phyloP scores from a whole-genome alignment of 1,140 invertebrate genomes.

The Lepidostoma basale region DNA sequence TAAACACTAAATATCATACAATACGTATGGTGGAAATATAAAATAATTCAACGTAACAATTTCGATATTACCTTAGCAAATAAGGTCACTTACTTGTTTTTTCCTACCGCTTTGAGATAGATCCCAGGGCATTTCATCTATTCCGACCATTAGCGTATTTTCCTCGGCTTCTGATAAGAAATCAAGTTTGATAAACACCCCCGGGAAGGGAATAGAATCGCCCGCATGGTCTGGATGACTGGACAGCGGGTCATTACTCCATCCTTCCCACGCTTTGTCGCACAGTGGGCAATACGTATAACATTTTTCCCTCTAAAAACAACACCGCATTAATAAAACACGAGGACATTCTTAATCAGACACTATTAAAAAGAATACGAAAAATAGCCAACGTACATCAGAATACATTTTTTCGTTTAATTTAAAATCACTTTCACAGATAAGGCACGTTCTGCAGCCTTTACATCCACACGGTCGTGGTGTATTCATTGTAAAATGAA shows the following conservation, averaged over 20 bases:
- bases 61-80: no score
- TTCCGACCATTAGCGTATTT: slow-evolving; percentile 65
- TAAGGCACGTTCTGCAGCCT: slow-evolving; percentile 85
- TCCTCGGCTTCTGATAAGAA: slow-evolving; percentile 82
- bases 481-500: slow-evolving; percentile 20
- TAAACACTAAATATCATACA: no score
- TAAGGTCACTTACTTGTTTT: slow-evolving; percentile 83
- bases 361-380: not conserved
- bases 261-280: slow-evolving; percentile 75
- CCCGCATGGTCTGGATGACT: slow-evolving; percentile 71
- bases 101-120: slow-evolving; percentile 93
- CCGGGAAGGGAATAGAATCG: slow-evolving; percentile 67
- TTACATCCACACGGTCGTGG: slow-evolving; percentile 81
- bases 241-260: slow-evolving; percentile 65
- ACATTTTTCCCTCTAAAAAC: slow-evolving; percentile 60
- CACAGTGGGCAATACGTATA: slow-evolving; percentile 81
- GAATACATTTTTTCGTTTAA: slow-evolving; percentile 59
- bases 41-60: no score
- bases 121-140: slow-evolving; percentile 88
- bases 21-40: no score
- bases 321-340: slow-evolving; percentile 27
- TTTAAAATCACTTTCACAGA: slow-evolving; percentile 78
- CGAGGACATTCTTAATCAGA: slow-evolving; percentile 45
- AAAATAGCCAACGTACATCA: slow-evolving; percentile 41
- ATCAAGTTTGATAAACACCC: slow-evolving; percentile 74